These are phyloP conservation scores for Ashinkailepas kermadecensis DNA, from an alignment of 2,888 invertebrate species.

Conservation along the genomic window DNA sequence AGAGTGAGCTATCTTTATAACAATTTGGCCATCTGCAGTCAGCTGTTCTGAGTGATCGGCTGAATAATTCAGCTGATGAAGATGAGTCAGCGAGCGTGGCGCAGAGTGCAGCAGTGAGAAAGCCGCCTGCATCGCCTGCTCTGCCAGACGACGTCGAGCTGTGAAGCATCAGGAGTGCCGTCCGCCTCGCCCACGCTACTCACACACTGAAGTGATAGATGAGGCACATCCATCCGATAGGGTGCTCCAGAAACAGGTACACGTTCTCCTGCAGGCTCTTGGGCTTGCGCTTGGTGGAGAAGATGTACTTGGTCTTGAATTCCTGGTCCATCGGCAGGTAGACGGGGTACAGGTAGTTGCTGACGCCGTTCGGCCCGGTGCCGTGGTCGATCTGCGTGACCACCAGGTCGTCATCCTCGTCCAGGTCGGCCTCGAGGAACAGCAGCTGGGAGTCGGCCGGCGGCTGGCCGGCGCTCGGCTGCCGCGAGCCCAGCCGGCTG, in stretches of 20 bases:
- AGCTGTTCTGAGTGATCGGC: too few species aligned
- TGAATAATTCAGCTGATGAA: too few species aligned
- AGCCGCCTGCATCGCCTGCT: too few species aligned
- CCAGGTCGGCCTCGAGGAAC: constrained; percentile 35
- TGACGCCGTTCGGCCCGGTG: constrained; percentile 31
- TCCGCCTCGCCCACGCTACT: constrained; percentile 45
- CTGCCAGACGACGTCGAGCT: too few species aligned
- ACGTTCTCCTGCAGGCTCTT: constrained; percentile 64
- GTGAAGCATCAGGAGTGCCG: too few species aligned
- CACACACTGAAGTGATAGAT: constrained; percentile 73
- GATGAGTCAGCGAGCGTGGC: too few species aligned
- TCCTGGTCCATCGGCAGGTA: constrained; percentile 57
- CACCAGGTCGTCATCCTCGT: constrained; percentile 36
- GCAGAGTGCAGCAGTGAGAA: too few species aligned
- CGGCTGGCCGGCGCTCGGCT: too few species aligned
- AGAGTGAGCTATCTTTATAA: too few species aligned
- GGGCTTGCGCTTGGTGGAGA: constrained; percentile 54
- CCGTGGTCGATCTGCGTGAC: constrained; percentile 28
- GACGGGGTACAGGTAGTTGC: constrained; percentile 33
- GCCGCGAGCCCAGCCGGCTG: too few species aligned
- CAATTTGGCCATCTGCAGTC: too few species aligned
- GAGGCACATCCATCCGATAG: constrained; percentile 73
- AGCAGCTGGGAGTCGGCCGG: constrained; percentile 49
- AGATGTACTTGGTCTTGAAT: constrained; percentile 60
- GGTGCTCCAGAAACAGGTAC: constrained; percentile 74